A percentile compares a stretch with the other conserved stretches of the same genome.
Conservation (phyloP, 2,888 invertebrate species). For the Dascillus cervinus region DNA sequence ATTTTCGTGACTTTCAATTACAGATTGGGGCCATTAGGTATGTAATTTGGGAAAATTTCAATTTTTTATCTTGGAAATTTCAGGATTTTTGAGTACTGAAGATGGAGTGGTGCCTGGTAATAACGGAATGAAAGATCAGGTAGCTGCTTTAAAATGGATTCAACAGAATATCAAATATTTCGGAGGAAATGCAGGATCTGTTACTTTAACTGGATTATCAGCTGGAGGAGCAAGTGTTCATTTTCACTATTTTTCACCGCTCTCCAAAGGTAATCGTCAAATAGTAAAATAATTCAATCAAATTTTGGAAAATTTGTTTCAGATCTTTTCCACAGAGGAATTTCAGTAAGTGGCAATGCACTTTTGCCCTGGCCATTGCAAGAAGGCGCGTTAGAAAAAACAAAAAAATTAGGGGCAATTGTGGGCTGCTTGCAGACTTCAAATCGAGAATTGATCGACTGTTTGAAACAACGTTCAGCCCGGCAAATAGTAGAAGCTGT, state of each 20-base stretch:
- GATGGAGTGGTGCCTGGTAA: slow-evolving; percentile 59
- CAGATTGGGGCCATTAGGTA: slow-evolving; percentile 56
- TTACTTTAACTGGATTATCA: slow-evolving; percentile 58
- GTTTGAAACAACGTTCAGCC: slow-evolving; percentile 53
- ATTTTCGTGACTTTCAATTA: slow-evolving; percentile 59
- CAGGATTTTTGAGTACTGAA: slow-evolving; percentile 64
- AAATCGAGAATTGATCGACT: slow-evolving; percentile 51
- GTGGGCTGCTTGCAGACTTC: slow-evolving; percentile 52
- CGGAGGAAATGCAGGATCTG: slow-evolving; percentile 58
- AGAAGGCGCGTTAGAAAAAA: slow-evolving; percentile 48
- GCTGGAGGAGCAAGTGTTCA: slow-evolving; percentile 66
- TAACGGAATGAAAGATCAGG: slow-evolving; percentile 64
- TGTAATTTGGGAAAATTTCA: no score
- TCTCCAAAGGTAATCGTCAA: slow-evolving; percentile 38
- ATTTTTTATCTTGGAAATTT: no score
- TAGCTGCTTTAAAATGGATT: slow-evolving; percentile 58
- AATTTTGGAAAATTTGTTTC: no score
- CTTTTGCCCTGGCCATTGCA: slow-evolving; percentile 48
- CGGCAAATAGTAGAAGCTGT: slow-evolving; percentile 48
- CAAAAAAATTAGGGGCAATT: slow-evolving; percentile 48
- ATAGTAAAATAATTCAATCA: no score
- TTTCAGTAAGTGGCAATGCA: slow-evolving; percentile 60
- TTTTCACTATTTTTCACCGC: slow-evolving; percentile 57
- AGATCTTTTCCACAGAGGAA: no score
- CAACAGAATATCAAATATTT: slow-evolving; percentile 57